Conservation (phyloP, 2,797 vertebrate genomes). For the Glossophaga mutica region DNA sequence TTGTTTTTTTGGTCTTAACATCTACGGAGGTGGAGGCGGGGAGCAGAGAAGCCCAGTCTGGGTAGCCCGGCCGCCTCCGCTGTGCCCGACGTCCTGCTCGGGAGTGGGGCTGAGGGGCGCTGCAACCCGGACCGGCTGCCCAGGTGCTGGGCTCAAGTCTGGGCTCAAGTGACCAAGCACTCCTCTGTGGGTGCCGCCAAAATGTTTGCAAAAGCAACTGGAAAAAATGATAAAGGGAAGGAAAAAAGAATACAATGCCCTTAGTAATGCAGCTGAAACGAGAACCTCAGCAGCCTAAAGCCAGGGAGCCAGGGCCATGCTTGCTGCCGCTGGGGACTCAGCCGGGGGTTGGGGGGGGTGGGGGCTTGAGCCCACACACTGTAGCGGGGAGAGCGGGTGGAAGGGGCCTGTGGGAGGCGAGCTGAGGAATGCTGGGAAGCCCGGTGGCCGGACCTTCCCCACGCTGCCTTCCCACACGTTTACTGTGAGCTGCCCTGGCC, state of each 20-base stretch:
- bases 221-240: background rate
- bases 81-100: background rate
- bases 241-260: background rate
- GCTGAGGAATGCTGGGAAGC: background rate
- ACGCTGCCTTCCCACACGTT: too few relatives aligned
- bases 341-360: too few relatives aligned
- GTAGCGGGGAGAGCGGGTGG: background rate
- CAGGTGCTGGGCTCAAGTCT: background rate
- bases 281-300: background rate
- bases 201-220: background rate
- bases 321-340: too few relatives aligned
- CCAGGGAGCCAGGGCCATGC: background rate
- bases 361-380: too few relatives aligned
- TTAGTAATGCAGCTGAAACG: background rate
- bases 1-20: background rate
- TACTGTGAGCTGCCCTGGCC: background rate
- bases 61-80: background rate
- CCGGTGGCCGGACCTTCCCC: background rate
- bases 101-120: background rate
- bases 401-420: background rate
- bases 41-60: background rate
- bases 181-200: background rate
- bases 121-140: background rate
- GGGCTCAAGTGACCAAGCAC: background rate
- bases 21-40: fast-evolving